These are phyloP conservation scores for Trichonephila clavipes DNA, from an alignment of 1,140 invertebrate genomes.

Conservation along the genomic window DNA sequence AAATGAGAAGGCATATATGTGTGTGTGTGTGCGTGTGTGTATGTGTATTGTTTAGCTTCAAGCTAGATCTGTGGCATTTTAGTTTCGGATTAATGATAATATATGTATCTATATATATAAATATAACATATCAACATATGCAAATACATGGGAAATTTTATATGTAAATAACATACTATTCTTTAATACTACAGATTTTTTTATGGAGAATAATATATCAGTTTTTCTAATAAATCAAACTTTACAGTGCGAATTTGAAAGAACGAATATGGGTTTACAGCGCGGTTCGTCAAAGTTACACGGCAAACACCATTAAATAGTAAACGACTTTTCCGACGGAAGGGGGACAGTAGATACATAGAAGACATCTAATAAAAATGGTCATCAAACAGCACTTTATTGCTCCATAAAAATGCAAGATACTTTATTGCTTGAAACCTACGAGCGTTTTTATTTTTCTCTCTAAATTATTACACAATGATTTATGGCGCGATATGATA, in stretches of 20 bases:
- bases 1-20: too few relatives aligned
- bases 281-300: background rate
- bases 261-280: background rate
- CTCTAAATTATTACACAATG: conserved; percentile 3
- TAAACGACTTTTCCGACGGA: background rate
- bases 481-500: background rate
- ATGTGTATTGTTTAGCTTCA: too few relatives aligned
- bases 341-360: background rate
- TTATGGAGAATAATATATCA: background rate
- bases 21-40: too few relatives aligned
- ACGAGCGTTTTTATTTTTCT: background rate
- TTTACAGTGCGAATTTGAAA: background rate
- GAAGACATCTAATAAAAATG: conserved; percentile 50
- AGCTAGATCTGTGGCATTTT: too few relatives aligned
- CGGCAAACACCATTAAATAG: background rate
- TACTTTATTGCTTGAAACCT: conserved; percentile 20
- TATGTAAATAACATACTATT: too few relatives aligned
- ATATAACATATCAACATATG: too few relatives aligned
- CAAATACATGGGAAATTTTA: too few relatives aligned
- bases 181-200: background rate
- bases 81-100: too few relatives aligned
- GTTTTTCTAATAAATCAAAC: background rate
- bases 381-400: conserved; percentile 38
- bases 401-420: conserved; percentile 23
- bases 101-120: background rate